phyloP scores from a whole-genome alignment of 2,113 vertebrate genomes.

The Atractosteus spatula region DNA sequence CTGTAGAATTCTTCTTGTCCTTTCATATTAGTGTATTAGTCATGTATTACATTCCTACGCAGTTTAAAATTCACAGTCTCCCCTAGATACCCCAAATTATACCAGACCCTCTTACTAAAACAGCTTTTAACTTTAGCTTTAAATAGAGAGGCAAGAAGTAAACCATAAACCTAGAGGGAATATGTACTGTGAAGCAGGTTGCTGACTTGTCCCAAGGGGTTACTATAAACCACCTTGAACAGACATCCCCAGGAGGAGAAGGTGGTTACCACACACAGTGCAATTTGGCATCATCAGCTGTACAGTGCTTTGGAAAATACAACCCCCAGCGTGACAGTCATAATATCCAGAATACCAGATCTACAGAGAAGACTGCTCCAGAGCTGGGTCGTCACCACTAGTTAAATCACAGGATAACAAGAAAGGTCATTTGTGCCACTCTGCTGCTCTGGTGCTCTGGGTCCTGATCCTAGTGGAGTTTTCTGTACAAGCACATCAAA shows the following conservation, averaged over 20 bases:
- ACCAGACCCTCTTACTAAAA: conserved; percentile 12
- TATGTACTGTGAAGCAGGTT: neutral
- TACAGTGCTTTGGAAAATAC: neutral
- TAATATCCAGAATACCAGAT: neutral
- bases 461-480: no score
- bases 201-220: neutral
- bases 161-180: neutral
- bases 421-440: neutral
- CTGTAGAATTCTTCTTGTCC: conserved; percentile 41
- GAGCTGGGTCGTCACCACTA: neutral
- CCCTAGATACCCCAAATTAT: conserved; percentile 5
- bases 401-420: conserved; percentile 5
- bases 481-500: no score
- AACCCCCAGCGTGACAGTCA: neutral
- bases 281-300: neutral
- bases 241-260: neutral
- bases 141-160: conserved; percentile 33
- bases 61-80: neutral
- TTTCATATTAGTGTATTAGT: conserved; percentile 34
- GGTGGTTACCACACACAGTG: neutral
- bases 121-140: conserved; percentile 35
- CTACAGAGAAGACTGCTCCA: neutral
- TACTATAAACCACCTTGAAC: neutral
- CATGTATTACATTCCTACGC: neutral
- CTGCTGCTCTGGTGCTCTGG: no score